Evolutionary conservation across 1,140 invertebrate species (phyloP), one percentile per base, ranked within the genome.

Genomic region (Ectropis grisescens): DNA sequence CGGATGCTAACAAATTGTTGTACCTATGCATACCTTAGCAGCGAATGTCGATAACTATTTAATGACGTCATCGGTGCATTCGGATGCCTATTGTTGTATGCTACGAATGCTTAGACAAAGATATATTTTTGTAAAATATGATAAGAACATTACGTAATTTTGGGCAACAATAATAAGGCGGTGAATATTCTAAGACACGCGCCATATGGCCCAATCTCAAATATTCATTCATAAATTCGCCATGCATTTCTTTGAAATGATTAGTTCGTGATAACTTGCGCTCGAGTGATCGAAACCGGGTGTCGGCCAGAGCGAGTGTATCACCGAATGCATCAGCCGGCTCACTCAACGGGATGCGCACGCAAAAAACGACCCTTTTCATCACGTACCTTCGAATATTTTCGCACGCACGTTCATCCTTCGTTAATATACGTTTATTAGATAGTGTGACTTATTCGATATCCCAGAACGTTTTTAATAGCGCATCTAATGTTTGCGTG

Each of bases 111-210:
- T 32, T 5, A 41, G 15, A 28, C 12, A 41, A 1, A 38, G 38
- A 11, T 37, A 37, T 0, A 33, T 36, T 1, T 36, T 33, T 4
- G 42, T 46, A 2, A 37, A 37, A 25, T 46, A 46, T 1, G 37
- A 58, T 26, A 3, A 72, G 29, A 25, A 67, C 58, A n/a, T 55
- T 42, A 14, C 65, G 61, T 1, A 82, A 25, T 7, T 50, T 37
- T 0, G 72, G 68, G 2, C 68, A 19, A 33, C 70, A 69, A 47
- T 71, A 61, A 23, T 47, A 13, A 8, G 42, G 42, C 16, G 23
- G 23, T 1, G 4, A 1, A 19, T 31, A 37, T 8, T 8, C 16
- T 14, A 34, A 1, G 8, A 41, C 11, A 0, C 15, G 27, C 10
- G 14, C 23, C 60, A 66, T 66, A 29, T 71, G 61, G 5, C 52